Percentiles rank a stretch among this genome's conserved stretches.
Evolutionary conservation across 1,140 invertebrate species (phyloP).

Genomic region (Drosophila sp.): DNA sequence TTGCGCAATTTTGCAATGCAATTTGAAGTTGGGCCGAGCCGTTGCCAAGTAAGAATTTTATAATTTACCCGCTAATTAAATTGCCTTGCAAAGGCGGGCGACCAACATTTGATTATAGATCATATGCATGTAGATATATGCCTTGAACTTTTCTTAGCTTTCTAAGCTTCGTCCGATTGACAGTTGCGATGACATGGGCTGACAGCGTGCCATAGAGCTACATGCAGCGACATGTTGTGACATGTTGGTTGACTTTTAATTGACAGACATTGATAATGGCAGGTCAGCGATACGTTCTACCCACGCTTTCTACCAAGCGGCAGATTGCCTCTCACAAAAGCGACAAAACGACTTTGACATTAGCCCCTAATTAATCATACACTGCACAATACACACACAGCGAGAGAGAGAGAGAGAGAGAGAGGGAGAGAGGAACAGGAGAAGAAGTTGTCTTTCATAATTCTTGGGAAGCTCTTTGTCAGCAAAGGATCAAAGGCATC

Average conservation of each 20-base stretch:
- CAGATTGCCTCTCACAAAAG: constrained; percentile 30
- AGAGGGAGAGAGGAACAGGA: no score
- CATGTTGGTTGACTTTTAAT: constrained; percentile 60
- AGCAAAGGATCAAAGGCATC: constrained; percentile 41
- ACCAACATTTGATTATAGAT: constrained; percentile 52
- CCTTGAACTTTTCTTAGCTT: constrained; percentile 33
- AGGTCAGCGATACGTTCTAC: constrained; percentile 47
- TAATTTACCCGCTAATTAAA: constrained; percentile 66
- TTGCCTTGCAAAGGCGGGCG: constrained; percentile 49
- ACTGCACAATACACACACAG: neutral
- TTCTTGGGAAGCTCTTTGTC: constrained; percentile 64
- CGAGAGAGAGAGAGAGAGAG: no score
- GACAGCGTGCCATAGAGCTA: constrained; percentile 62
- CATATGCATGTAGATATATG: constrained; percentile 21
- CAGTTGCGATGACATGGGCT: constrained; percentile 58
- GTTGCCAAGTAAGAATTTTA: constrained; percentile 47
- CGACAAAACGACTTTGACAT: constrained; percentile 47
- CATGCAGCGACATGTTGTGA: constrained; percentile 52
- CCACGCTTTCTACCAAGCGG: constrained; percentile 48
- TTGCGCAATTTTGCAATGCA: constrained; percentile 61
- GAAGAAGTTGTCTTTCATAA: constrained; percentile 30
- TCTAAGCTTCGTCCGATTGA: constrained; percentile 42
- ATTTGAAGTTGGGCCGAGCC: constrained; percentile 33
- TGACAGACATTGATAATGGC: constrained; percentile 72
- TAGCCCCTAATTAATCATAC: constrained; percentile 68